Base-by-base conservation (phyloP, 2,797 vertebrate species). In the Toxotes lorentzi region DNA sequence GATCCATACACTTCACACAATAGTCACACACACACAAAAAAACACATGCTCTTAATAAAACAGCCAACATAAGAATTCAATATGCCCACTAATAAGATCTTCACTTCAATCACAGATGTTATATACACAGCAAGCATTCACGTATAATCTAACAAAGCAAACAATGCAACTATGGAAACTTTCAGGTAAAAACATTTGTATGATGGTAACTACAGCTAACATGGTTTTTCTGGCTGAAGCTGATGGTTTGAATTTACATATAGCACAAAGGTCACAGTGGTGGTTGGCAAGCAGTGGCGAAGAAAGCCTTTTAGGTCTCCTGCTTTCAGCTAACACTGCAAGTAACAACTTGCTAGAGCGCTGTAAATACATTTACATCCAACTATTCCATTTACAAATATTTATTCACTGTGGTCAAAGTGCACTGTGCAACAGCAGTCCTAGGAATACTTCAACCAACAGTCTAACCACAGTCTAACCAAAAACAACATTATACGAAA, bases 221-320 rank as follows among this genome's bases (percentile, higher is more conserved):
- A 9, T 5, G 14, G n/a, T 23, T 32, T 51, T 2, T 41, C 56
- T 23, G 4, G 27, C 38, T 71, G 34, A 14, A 12, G 38, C 23
- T 48, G 7, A 51, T 70, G 40, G 54, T 59, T 13, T 43, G 2
- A 50, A 63, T 83, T 76, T 71, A 65, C 59, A 78, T 59, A 21
- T 16, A 54, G 59, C 63, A 61, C 71, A 85, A 71, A 59, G 48
- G 64, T 80, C 41, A 63, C 70, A 3, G 61, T 1, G 43, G 41
- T 34, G 70, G 19, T 59, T 70, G 8, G 17, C 13, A n/a, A 23
- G 58, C 66, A 38, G 59, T 1, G 13, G 19, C 21, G n/a, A 19
- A 61, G 21, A 57, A 48, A 63, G 38, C 13, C 8, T 47, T 54
- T 61, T 21, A 50, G 73, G 63, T 78, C 78, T 79, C 71, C 61